Percentiles rank a stretch among this genome's conserved stretches.
phyloP scores from a whole-genome alignment of 2,113 vertebrate species.

The Romanogobio albipinnatus region DNA sequence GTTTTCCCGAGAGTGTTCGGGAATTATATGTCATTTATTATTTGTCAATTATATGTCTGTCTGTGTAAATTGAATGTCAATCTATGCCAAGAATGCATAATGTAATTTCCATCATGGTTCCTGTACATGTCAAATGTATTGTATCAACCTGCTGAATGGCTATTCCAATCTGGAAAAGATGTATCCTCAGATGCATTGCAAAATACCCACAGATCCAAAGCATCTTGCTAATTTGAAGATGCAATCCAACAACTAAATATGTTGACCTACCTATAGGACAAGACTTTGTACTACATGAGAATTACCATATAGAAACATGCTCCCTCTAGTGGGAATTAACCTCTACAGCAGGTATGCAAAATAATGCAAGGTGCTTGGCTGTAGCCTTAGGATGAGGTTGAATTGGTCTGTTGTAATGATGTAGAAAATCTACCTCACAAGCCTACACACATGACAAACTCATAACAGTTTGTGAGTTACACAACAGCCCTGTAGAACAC shows the following conservation, averaged over 20 bases:
- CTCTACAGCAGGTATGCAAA: slow-evolving; percentile 36
- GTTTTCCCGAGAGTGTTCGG: too few species aligned
- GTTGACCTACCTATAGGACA: slow-evolving; percentile 30
- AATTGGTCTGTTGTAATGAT: slow-evolving; percentile 31
- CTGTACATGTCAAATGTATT: neutral
- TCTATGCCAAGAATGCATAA: neutral
- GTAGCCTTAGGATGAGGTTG: slow-evolving; percentile 14
- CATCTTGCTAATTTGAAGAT: neutral
- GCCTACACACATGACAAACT: slow-evolving; percentile 38
- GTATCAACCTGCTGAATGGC: neutral
- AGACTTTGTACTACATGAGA: slow-evolving; percentile 16
- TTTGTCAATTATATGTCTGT: neutral
- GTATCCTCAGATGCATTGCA: neutral
- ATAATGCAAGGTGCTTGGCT: slow-evolving; percentile 21
- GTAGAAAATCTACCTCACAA: slow-evolving; percentile 32
- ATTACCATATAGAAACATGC: slow-evolving; percentile 38
- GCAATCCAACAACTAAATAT: slow-evolving; percentile 2
- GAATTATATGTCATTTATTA: neutral
- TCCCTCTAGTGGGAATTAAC: slow-evolving; percentile 61
- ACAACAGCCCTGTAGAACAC: slow-evolving; percentile 17
- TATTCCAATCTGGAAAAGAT: neutral
- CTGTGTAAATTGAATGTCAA: neutral
- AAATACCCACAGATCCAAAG: neutral
- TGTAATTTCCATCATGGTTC: neutral
- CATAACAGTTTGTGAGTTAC: slow-evolving; percentile 22